Evolutionary conservation across 2,113 vertebrate genomes (phyloP).

Genomic region (Mus musculus): GRCm39 chr1:129147501-129148000

Average conservation of each 20-base stretch:
- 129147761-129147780: too few species aligned
- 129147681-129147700: not conserved
- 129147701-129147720: not conserved
- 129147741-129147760: not conserved
- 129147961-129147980: not conserved
- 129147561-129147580: not conserved
- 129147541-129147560: not conserved
- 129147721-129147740: not conserved
- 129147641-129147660: not conserved
- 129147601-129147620: not conserved
- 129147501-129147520: not conserved
- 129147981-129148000: not conserved
- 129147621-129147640: not conserved
- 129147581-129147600: not conserved
- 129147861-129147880: not conserved
- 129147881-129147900: constrained; percentile 18
- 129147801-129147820: not conserved
- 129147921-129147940: not conserved
- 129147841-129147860: constrained; percentile 21
- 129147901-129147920: not conserved
- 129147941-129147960: not conserved
- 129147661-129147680: not conserved
- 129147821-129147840: not conserved
- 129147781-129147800: not conserved
- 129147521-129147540: too few species aligned